Conservation (phyloP, 1,140 invertebrate genomes). For the Eurytemora carolleeae region DNA sequence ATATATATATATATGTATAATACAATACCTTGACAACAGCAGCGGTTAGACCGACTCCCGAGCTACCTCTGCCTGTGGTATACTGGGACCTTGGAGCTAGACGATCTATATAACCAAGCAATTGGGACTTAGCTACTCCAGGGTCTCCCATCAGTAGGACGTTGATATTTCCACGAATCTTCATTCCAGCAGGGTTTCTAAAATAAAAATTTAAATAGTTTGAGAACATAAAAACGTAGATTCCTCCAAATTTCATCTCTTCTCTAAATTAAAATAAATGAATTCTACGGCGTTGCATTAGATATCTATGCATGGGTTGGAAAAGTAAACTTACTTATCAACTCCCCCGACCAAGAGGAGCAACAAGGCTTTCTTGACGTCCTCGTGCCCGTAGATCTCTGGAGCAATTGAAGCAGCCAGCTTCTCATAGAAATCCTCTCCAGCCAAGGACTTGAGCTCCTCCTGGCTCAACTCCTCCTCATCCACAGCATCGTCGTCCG, state of each 20-base stretch:
- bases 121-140: conserved; percentile 94
- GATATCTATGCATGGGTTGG: no score
- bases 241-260: no score
- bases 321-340: no score
- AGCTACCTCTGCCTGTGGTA: conserved; percentile 89
- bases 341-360: conserved; percentile 86
- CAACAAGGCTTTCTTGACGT: conserved; percentile 91
- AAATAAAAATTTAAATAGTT: no score
- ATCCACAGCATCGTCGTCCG: conserved; percentile 47
- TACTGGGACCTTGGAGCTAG: conserved; percentile 80
- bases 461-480: conserved; percentile 52
- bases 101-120: conserved; percentile 83
- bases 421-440: conserved; percentile 79
- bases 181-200: conserved; percentile 51
- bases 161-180: conserved; percentile 72
- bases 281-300: no score
- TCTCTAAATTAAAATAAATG: no score
- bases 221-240: no score
- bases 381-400: conserved; percentile 95
- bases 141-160: conserved; percentile 99
- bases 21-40: conserved; percentile 57
- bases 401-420: conserved; percentile 83
- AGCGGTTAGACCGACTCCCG: conserved; percentile 92
- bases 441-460: conserved; percentile 48
- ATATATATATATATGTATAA: background rate